Base-by-base conservation (phyloP, 2,797 vertebrate genomes). In the Poecilia gillii region DNA sequence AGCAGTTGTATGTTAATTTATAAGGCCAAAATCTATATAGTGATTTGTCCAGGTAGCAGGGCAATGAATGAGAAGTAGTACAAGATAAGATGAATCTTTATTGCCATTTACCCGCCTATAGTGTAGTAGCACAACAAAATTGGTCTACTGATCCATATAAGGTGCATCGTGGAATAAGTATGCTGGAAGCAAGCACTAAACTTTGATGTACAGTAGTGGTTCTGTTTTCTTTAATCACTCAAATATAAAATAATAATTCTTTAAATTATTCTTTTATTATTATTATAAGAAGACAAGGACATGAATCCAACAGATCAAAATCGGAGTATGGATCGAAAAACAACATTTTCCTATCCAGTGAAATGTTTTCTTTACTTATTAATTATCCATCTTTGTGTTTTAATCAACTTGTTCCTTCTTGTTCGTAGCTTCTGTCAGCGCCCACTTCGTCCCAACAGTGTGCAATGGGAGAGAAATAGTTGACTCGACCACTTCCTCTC, bases 391-490 rank as follows among this genome's bases (percentile, higher is more conserved):
- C 46, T 46, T 73, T 74, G n/a, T 88, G 23, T 36, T 90, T 73
- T 49, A 75, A 82, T 73, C 70, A 23, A 72, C 39, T 80, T 47
- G 5, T 70, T 82, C 20, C 81, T 6, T 78, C 90, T 13, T 90
- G 84, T 77, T 94, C 93, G 16, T 90, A 99, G 98, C 98, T 74
- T 98, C 98, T 23, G 98, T 97, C 83, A 98, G 97, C 4, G 96
- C 97, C 53, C 95, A 95, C 84, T 98, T 96, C 0, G 97, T 99
- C 62, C 98, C 98, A 0, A 97, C 97, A 0, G 97, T 99, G 90
- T 99, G 99, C 94, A 99, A 99, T 0, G 99, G 98, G 89, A 96
- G 98, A 91, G 99, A 99, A 94, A 98, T 99, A 45, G 96, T 99
- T 28, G 99, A 99, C 95, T 99, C 98, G 84, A 99, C 98, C 89